Evolutionary conservation across 1,140 invertebrate species (phyloP).

Genomic region (Heliconius hewitsoni): DNA sequence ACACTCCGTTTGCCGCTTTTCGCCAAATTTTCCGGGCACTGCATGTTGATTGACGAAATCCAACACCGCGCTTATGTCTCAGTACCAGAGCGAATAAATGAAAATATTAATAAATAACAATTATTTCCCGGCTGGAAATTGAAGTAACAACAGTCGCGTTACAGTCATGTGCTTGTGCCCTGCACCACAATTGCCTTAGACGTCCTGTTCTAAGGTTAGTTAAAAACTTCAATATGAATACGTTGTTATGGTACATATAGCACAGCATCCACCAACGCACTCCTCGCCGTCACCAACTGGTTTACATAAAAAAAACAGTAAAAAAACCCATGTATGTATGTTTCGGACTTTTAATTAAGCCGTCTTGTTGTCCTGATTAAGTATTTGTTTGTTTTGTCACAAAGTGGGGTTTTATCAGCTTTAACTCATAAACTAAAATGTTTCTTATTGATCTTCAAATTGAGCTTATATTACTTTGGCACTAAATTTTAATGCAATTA

Average conservation of each 20-base stretch:
- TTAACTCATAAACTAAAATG: not conserved
- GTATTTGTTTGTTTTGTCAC: slow-evolving; percentile 60
- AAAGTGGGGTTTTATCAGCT: slow-evolving; percentile 46
- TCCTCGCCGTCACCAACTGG: not conserved
- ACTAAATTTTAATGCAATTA: slow-evolving; percentile 21
- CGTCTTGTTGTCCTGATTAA: slow-evolving; percentile 64
- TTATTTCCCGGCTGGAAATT: too few relatives aligned
- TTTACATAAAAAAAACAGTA: slow-evolving; percentile 2
- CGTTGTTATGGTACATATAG: not conserved
- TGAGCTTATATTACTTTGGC: not conserved
- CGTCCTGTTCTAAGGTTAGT: too few relatives aligned
- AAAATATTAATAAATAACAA: too few relatives aligned
- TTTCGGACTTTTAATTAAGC: slow-evolving; percentile 57
- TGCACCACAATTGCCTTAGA: too few relatives aligned
- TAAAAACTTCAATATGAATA: slow-evolving; percentile 14
- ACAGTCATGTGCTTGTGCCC: too few relatives aligned
- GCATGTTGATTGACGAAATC: too few relatives aligned
- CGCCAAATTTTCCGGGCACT: too few relatives aligned
- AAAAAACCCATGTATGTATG: not conserved
- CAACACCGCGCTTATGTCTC: too few relatives aligned
- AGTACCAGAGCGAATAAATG: too few relatives aligned
- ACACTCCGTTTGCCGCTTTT: too few relatives aligned
- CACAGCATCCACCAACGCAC: slow-evolving; percentile 2
- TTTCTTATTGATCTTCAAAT: not conserved
- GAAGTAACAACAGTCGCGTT: too few relatives aligned